A percentile compares a stretch with the other conserved stretches of the same genome.
These are phyloP conservation scores for Troides helena DNA, from an alignment of 2,888 invertebrate species.

Conservation along the genomic window DNA sequence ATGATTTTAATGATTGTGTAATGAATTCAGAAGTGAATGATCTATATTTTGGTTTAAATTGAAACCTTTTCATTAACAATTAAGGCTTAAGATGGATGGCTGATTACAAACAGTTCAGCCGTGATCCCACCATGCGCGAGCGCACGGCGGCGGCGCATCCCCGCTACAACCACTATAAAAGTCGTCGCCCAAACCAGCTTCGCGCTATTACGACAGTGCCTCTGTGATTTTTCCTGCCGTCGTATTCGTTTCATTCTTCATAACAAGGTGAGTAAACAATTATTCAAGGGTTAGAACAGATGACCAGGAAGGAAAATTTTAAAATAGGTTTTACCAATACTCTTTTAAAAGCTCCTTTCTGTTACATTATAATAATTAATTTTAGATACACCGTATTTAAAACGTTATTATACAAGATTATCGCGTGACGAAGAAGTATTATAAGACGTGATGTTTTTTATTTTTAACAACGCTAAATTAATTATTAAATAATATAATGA, in stretches of 20 bases:
- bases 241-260: conserved; percentile 63
- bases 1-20: background rate
- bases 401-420: too few relatives aligned
- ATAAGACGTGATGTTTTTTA: background rate
- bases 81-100: conserved; percentile 32
- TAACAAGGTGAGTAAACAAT: conserved; percentile 71
- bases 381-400: too few relatives aligned
- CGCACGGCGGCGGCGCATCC: conserved; percentile 57
- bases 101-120: conserved; percentile 32
- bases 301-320: conserved; percentile 46
- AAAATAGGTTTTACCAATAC: background rate
- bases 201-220: conserved; percentile 79
- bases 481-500: background rate
- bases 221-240: conserved; percentile 76
- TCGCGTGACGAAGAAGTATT: too few relatives aligned
- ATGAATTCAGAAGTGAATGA: background rate
- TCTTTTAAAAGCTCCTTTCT: too few relatives aligned
- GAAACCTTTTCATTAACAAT: conserved; percentile 4
- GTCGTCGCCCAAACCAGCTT: conserved; percentile 69
- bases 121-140: conserved; percentile 55
- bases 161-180: conserved; percentile 75
- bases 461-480: too few relatives aligned
- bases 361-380: too few relatives aligned
- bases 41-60: conserved; percentile 6
- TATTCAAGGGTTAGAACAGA: conserved; percentile 47